phyloP scores from a whole-genome alignment of 2,888 invertebrate genomes.

The Cosmia pyralina region DNA sequence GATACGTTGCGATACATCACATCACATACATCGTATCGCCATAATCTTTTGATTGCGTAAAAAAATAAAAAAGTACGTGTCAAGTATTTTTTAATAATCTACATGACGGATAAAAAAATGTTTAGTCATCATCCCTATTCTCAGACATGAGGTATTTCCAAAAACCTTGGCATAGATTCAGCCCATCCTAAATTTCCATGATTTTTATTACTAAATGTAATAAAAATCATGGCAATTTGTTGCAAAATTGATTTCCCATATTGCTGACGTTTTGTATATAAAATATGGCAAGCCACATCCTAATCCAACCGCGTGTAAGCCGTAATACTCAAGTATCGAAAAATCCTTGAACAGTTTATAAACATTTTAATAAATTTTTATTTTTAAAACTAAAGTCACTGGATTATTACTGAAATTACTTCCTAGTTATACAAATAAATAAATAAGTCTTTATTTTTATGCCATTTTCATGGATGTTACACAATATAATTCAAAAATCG shows the following conservation, averaged over 20 bases:
- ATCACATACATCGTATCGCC: no score
- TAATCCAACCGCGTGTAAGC: slow-evolving; percentile 17
- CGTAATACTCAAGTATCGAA: slow-evolving; percentile 16
- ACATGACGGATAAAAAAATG: no score
- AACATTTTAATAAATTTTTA: slow-evolving; percentile 19
- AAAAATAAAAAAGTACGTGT: no score
- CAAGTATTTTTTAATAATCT: no score
- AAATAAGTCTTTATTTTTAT: neutral
- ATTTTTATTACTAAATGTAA: no score
- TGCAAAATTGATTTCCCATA: neutral
- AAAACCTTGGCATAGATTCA: neutral
- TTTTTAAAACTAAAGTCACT: slow-evolving; percentile 9
- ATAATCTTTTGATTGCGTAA: no score
- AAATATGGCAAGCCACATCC: slow-evolving; percentile 38
- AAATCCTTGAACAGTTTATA: slow-evolving; percentile 29
- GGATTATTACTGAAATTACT: slow-evolving; percentile 8
- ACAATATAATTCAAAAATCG: slow-evolving; percentile 12
- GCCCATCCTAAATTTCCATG: neutral
- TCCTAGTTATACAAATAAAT: slow-evolving; percentile 34
- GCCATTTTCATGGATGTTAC: slow-evolving; percentile 3
- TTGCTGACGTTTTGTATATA: neutral
- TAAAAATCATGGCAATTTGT: neutral
- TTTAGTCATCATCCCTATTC: no score
- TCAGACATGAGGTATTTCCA: neutral
- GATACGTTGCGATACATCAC: no score